Percentiles rank a stretch among this genome's conserved stretches.
These are phyloP conservation scores for Sturnira hondurensis DNA, from an alignment of 2,113 vertebrate species.

Conservation along the genomic window DNA sequence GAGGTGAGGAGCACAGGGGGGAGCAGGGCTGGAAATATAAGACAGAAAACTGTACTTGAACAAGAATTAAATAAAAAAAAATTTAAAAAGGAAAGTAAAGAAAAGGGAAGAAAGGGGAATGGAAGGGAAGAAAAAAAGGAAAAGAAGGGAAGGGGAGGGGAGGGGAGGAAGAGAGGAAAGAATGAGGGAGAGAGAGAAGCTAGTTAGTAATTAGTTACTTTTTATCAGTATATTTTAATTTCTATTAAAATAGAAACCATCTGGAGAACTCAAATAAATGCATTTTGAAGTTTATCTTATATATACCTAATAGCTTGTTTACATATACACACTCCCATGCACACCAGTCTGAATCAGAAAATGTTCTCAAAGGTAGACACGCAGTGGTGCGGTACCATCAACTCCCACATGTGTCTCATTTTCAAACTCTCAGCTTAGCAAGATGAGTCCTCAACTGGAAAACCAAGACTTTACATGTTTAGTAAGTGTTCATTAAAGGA, in stretches of 20 bases:
- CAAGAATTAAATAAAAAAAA: too few species aligned
- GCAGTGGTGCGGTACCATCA: background rate
- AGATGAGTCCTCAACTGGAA: background rate
- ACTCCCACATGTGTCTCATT: background rate
- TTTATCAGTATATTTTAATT: background rate
- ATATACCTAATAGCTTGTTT: background rate
- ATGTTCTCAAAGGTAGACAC: background rate
- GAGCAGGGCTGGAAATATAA: too few species aligned
- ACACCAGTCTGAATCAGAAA: background rate
- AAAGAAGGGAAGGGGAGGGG: too few species aligned
- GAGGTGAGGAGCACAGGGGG: too few species aligned
- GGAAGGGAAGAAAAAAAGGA: too few species aligned
- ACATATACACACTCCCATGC: background rate
- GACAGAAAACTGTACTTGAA: too few species aligned
- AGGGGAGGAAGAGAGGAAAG: too few species aligned
- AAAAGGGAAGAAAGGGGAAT: too few species aligned
- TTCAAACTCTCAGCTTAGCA: background rate
- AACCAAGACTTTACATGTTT: background rate
- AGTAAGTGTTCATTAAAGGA: background rate
- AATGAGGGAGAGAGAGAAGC: background rate
- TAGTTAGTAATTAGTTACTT: background rate
- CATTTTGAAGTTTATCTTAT: background rate
- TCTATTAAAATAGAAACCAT: too few species aligned
- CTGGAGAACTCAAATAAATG: background rate
- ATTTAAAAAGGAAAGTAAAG: too few species aligned